Conservation (phyloP, 37 sponge, comb jelly and placozoan genomes). For the Geodia barretti region DNA sequence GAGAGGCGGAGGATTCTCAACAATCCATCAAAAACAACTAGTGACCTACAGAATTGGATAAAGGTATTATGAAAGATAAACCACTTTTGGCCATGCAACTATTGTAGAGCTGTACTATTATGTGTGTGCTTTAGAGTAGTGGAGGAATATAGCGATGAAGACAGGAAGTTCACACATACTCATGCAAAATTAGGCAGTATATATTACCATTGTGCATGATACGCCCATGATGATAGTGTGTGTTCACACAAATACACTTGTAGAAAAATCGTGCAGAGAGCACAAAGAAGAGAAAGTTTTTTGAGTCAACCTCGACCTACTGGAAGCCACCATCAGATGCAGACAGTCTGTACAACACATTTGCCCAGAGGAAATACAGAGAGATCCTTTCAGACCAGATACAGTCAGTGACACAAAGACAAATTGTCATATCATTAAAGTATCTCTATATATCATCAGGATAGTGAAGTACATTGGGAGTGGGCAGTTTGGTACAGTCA, state of each 20-base stretch:
- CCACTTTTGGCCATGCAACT: no score
- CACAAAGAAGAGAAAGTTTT: background rate
- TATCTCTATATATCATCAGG: no score
- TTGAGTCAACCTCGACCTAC: constrained; percentile 2
- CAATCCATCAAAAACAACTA: background rate
- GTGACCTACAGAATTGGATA: background rate
- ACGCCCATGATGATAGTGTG: background rate
- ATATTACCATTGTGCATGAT: background rate
- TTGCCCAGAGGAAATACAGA: constrained; percentile 47
- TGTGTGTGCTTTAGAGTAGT: no score
- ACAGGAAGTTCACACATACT: background rate
- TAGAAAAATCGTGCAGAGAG: background rate
- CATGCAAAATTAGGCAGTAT: background rate
- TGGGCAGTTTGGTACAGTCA: constrained; percentile 74
- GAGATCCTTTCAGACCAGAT: constrained; percentile 47
- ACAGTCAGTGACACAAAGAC: no score
- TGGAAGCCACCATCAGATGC: constrained; percentile 37
- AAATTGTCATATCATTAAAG: no score
- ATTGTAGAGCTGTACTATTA: no score
- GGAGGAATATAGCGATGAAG: no score
- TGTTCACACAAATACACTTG: background rate
- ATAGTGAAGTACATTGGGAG: constrained; percentile 41
- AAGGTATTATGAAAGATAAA: no score
- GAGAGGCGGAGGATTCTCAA: background rate
- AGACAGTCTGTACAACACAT: constrained; percentile 31